These are phyloP conservation scores for Xenotilapia flavipinnis DNA, from an alignment of 2,113 vertebrate genomes.

Conservation along the genomic window DNA sequence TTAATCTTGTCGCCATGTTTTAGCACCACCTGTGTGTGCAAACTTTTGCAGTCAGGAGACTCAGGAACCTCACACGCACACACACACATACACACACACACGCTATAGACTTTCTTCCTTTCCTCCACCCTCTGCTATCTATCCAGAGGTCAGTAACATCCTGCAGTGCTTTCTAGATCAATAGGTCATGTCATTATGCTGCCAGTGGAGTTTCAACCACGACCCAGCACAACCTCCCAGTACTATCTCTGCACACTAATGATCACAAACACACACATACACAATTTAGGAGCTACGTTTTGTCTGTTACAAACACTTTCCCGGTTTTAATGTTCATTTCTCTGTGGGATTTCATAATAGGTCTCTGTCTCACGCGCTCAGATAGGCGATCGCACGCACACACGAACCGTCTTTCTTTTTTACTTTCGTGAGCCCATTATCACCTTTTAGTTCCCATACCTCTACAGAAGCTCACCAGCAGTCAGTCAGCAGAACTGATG, in stretches of 20 bases:
- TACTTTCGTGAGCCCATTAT: background rate
- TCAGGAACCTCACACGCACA: background rate
- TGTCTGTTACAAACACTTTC: background rate
- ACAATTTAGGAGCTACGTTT: background rate
- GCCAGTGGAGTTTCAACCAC: conserved; percentile 33
- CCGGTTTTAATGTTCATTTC: background rate
- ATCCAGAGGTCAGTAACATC: conserved; percentile 36
- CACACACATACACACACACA: background rate
- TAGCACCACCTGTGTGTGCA: background rate
- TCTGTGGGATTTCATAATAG: background rate
- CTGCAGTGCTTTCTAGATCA: conserved; percentile 37
- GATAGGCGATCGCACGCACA: background rate
- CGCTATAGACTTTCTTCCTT: background rate
- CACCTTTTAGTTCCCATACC: background rate
- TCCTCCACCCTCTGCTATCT: background rate
- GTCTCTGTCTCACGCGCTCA: background rate
- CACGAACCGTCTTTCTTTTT: background rate
- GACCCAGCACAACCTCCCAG: conserved; percentile 17
- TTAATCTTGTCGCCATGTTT: background rate
- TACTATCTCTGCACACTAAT: conserved; percentile 45
- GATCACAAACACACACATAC: background rate
- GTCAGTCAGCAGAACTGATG: background rate
- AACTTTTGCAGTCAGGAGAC: background rate
- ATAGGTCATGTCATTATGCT: conserved; percentile 56
- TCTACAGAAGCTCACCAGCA: background rate